Base-by-base conservation (phyloP, 2,888 invertebrate genomes). In the Chloromyia formosa region DNA sequence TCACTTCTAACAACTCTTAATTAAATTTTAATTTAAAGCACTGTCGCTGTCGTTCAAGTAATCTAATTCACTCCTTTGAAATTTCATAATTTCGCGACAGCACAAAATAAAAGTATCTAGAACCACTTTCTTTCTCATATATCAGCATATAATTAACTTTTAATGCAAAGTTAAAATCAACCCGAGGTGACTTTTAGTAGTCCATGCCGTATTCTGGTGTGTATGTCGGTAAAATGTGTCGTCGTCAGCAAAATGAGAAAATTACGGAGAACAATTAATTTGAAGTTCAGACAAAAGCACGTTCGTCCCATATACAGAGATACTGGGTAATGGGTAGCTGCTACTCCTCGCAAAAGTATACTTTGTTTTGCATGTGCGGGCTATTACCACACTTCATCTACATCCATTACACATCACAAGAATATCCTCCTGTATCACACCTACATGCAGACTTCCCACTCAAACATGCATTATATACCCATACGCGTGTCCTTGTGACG, bases 211-310 rank as follows among this genome's bases (percentile, higher is more conserved):
- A 7, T 7, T 35, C 3, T 35, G 7, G 27, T 4, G 3, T 35
- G 27, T 35, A 35, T 35, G 7, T 35, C 27, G 27, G 5, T 49
- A n/a, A 49, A 49, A 49, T 49, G 49, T 49, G 12, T 49, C 49
- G 14, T n/a, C 10, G 49, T 49, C 49, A n/a, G 49, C 49, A 49
- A 49, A n/a, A 49, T 49, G 49, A 49, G 49, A 49, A n/a, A 49
- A 49, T 49, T 49, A 49, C 49, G 12, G 14, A n/a, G 16, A n/a
- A 49, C 49, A 49, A 49, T 49, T 49, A 49, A 49, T 49, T 49
- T 49, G 12, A 49, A 49, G 49, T n/a, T n/a, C 14, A 49, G 49
- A 49, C 49, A 49, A 49, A 49, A 49, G 49, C 49, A 49, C 49
- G 49, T 12, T 49, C 49, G 49, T 49, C 49, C 49, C 27, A 35